Base-by-base conservation (phyloP, 2,113 vertebrate genomes). In the Polypterus bichir region DNA sequence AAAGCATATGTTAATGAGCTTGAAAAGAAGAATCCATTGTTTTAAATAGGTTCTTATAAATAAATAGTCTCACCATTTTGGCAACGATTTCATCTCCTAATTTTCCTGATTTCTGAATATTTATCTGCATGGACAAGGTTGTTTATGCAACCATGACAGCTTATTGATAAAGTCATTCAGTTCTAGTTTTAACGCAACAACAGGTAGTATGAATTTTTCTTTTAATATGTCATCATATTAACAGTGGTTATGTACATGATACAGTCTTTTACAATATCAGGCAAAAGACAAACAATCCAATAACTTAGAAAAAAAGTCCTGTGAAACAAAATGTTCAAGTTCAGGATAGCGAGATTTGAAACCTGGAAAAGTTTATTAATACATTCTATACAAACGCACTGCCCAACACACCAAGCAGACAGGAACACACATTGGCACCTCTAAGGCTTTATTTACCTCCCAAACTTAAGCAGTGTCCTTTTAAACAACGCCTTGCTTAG, bases 201-300 rank as follows among this genome's bases (percentile, higher is more conserved):
- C 9, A 59, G 10, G 46, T 52, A 10, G 56, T 62, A 59, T 66
- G 55, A n/a, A 53, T 59, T 62, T 69, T 61, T 69, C 66, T 63
- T 66, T 66, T 65, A 69, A 60, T 61, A 45, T 56, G 59, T 46
- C 53, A 66, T 69, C 59, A 66, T 66, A 66, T 66, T 56, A 69
- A 69, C 49, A 69, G 59, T 57, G 66, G 44, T 45, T 66, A 69
- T 69, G 55, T 61, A 66, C 65, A 68, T 67, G 63, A 65, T 66
- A 69, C 54, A 47, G 62, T 64, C 68, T 48, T 46, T 59, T 49
- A 27, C 49, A 54, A 54, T 51, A 62, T 61, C 52, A 64, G 62
- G 62, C 59, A 66, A 60, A 54, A 52, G 58, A 48, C 54, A 55
- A 62, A 54, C 55, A 46, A 52, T 66, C 65, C 59, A 66, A 59